Base-by-base conservation (phyloP, 2,888 invertebrate species). In the Tenthredo notha region DNA sequence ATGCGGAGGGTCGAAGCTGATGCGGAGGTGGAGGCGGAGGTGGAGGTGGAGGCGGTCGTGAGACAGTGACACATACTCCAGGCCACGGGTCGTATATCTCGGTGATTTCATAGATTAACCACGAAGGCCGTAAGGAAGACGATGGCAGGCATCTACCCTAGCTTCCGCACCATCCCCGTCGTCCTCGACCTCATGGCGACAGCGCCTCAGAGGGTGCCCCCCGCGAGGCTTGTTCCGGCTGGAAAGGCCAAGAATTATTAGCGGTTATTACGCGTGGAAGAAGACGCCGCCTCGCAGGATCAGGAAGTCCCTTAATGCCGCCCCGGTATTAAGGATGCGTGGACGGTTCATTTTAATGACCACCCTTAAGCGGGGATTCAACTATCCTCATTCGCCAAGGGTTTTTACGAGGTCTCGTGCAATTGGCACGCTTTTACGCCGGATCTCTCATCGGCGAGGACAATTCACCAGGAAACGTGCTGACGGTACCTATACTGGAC, bases 221-320 rank as follows among this genome's bases (percentile, higher is more conserved):
- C 83, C 83, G 83, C 83, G 67, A 47, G 47, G 87, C 74, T 84
- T 84, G 74, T 84, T 80, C 85, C 84, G 85, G 72, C 74, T 67
- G 29, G 67, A 70, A 86, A 86, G 85, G 86, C 85, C 12, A 86
- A 88, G 88, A 91, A 90, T 90, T 89, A 90, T 90, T 90, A 90
- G 88, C 88, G 87, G 88, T 90, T 90, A 90, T 90, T 90, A 89
- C 88, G 87, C 87, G 87, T 86, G 88, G 87, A 86, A 86, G 87
- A 85, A 47, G 47, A 47, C 85, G 78, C 43, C 58, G 72, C 70
- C n/a, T 72, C 75, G 80, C 84, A 86, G 85, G 87, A 85, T 83
- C 85, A 75, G 86, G 85, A 86, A 86, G 85, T 85, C 82, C 84
- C 86, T 87, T 85, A 86, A 85, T 85, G 84, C 84, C 85, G 77